These are phyloP conservation scores for Chaenogobius annularis DNA, from an alignment of 2,113 vertebrate species.

Conservation along the genomic window DNA sequence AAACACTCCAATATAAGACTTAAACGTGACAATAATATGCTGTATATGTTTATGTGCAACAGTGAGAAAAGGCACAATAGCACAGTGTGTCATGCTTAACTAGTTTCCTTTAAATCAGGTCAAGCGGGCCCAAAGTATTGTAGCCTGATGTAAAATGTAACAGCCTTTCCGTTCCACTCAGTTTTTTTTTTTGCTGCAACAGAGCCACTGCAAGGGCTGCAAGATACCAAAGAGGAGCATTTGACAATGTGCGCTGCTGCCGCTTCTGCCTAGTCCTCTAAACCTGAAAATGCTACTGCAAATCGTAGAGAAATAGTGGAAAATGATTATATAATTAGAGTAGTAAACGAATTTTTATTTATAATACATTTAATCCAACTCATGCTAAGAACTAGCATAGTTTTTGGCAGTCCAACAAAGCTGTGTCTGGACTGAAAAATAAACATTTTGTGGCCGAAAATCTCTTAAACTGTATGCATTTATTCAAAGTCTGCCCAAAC, in stretches of 20 bases:
- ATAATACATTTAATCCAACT: background rate
- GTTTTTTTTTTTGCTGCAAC: conserved; percentile 6
- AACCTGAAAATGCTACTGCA: conserved; percentile 15
- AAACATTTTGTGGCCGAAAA: conserved; percentile 3
- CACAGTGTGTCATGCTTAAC: conserved; percentile 73
- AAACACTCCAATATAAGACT: conserved; percentile 52
- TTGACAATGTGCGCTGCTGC: conserved; percentile 12
- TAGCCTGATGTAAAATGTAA: conserved; percentile 28
- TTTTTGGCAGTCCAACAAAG: background rate
- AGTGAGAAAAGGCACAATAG: conserved; percentile 78
- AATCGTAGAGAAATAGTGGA: conserved; percentile 12
- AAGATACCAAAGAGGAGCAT: conserved; percentile 20
- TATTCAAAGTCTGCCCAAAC: background rate
- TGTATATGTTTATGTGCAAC: conserved; percentile 66
- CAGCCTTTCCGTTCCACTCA: background rate
- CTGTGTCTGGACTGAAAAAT: background rate
- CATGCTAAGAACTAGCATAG: background rate
- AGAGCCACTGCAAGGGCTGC: conserved; percentile 15
- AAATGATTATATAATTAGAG: background rate
- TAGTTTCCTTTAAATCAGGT: conserved; percentile 62
- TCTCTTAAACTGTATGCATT: background rate
- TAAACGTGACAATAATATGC: conserved; percentile 53
- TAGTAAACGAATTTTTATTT: background rate
- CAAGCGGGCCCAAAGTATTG: conserved; percentile 20
- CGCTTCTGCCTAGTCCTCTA: conserved; percentile 10